A percentile compares a stretch with the other conserved stretches of the same genome.
Evolutionary conservation across 1,140 invertebrate genomes (phyloP).

Genomic region (Drosophila carrolli): DNA sequence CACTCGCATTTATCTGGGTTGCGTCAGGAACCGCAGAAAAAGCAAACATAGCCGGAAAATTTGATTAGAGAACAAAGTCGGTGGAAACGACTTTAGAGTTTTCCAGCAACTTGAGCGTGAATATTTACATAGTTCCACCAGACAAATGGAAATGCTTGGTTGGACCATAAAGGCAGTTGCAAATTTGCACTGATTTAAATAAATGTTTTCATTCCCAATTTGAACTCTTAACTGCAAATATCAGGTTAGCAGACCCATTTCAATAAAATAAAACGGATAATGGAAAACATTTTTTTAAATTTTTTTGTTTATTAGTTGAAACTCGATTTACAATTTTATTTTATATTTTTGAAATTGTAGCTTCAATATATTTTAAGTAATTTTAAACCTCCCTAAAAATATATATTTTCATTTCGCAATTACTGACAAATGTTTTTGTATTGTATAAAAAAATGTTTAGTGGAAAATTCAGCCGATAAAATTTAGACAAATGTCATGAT

Average conservation of each 20-base stretch:
- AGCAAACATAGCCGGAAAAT: conserved; percentile 70
- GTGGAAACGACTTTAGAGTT: conserved; percentile 52
- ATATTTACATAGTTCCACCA: conserved; percentile 31
- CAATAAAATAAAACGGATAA: not conserved
- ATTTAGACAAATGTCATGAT: too few species aligned
- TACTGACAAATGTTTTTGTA: too few species aligned
- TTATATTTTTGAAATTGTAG: too few species aligned
- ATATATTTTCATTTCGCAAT: not conserved
- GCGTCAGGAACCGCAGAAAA: conserved; percentile 41
- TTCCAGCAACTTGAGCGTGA: conserved; percentile 28
- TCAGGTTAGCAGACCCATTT: not conserved
- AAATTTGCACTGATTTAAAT: conserved; percentile 3
- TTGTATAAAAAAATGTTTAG: too few species aligned
- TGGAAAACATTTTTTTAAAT: not conserved
- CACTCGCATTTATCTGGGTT: conserved; percentile 9
- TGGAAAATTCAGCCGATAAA: too few species aligned
- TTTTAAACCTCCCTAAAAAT: not conserved
- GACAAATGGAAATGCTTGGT: conserved; percentile 7
- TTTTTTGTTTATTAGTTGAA: not conserved
- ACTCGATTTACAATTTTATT: not conserved
- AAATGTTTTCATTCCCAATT: conserved; percentile 2
- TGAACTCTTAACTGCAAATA: not conserved
- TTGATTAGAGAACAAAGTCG: conserved; percentile 63
- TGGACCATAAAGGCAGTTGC: not conserved
- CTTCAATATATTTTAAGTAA: too few species aligned